Evolutionary conservation across 2,888 invertebrate species (phyloP), one percentile per base, ranked within the genome.

Genomic region (Operophtera brumata): DNA sequence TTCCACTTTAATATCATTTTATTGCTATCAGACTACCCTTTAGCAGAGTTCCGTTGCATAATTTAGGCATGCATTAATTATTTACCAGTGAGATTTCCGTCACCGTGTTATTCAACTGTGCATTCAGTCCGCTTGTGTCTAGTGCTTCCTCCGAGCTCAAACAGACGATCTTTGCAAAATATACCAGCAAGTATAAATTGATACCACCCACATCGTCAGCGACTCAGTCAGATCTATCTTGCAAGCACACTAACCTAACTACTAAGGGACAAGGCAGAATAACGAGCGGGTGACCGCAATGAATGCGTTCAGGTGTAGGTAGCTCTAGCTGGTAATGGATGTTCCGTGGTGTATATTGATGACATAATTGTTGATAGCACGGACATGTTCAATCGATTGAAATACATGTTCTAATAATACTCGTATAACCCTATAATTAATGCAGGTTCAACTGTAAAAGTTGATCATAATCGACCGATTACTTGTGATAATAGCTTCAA

Each of bases 201-300:
- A 40, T 37, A 37, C 6, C 12, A 12, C 20, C 4, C 2, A 3
- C 20, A 1, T 32, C 12, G 25, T 37, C 35, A 44, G 32, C 44
- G 12, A 9, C 37, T 30, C 28, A 37, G 36, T 14, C 28, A 43
- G 36, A 37, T 43, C 7, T 37, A 50, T 28, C 36, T 39, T 44
- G 41, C n/a, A n/a, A n/a, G n/a, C 41, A 41, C 39, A 35, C n/a
- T 41, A 34, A 47, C 34, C 48, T 49, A 58, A 54, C 54, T 46
- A 55, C 40, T 28, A 28, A 39, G 25, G 46, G 57, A 62, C 64
- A 59, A 62, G 59, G 44, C 50, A 44, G 35, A 25, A 30, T 62
- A 65, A 62, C 62, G 59, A 65, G 61, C 55, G 54, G 44, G 34
- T n/a, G 25, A 47, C 58, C 61, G 47, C 61, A 53, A 51, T 44